Conservation (phyloP, 2,113 vertebrate species). For the Antidorcas marsupialis region DNA sequence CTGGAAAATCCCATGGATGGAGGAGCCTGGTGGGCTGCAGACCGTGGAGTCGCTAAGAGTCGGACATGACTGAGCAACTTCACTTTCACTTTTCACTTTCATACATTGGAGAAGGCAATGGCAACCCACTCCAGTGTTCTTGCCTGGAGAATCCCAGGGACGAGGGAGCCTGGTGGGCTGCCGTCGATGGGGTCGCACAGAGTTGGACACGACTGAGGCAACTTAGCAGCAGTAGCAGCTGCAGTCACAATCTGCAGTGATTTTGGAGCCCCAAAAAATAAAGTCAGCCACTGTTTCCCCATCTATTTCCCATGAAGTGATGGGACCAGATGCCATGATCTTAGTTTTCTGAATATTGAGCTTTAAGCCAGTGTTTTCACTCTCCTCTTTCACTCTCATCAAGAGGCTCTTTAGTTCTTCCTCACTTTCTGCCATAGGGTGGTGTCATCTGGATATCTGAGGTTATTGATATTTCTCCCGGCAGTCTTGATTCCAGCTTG, state of each 20-base stretch:
- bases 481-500: background rate
- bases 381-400: background rate
- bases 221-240: too few species aligned
- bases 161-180: too few species aligned
- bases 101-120: too few species aligned
- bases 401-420: background rate
- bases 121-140: too few species aligned
- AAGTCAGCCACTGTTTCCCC: background rate
- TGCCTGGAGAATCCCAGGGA: too few species aligned
- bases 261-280: accelerated
- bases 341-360: background rate
- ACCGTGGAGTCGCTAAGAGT: too few species aligned
- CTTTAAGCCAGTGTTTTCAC: background rate
- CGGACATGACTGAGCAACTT: too few species aligned
- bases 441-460: background rate
- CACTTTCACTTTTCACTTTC: too few species aligned
- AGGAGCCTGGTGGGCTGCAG: too few species aligned
- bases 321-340: accelerated
- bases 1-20: too few species aligned
- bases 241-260: background rate
- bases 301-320: background rate
- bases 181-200: too few species aligned
- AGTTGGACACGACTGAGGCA: too few species aligned
- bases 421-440: background rate
- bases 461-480: background rate